Evolutionary conservation across 2,888 invertebrate species (phyloP).

Genomic region (Corbicula japonica): DNA sequence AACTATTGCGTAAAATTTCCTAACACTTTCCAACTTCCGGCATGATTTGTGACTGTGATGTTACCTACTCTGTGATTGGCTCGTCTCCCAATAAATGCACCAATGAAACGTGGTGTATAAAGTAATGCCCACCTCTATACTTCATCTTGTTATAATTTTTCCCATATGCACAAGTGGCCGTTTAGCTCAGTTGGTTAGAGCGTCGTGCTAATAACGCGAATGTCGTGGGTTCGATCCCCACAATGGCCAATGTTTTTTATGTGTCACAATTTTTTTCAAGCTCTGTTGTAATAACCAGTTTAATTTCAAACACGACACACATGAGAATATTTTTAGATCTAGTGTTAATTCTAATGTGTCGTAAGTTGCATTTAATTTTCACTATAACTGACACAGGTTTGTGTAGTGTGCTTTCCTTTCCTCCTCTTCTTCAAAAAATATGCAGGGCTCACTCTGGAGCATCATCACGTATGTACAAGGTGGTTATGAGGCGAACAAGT

Average conservation of each 20-base stretch:
- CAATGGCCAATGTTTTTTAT: constrained; percentile 39
- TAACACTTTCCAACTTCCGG: constrained; percentile 15
- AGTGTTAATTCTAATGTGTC: too few relatives aligned
- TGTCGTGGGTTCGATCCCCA: constrained; percentile 53
- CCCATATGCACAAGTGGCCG: constrained; percentile 30
- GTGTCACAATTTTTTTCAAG: too few relatives aligned
- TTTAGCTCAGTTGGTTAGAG: constrained; percentile 60
- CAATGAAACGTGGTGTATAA: constrained; percentile 22
- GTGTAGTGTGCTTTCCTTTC: too few relatives aligned
- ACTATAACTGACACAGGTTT: too few relatives aligned
- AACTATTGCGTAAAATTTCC: constrained; percentile 8
- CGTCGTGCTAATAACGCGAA: constrained; percentile 47
- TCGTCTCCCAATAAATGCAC: neutral
- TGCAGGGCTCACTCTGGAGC: too few relatives aligned
- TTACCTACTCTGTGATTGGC: constrained; percentile 5
- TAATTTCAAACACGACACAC: too few relatives aligned
- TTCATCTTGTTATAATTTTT: neutral
- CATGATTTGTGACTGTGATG: constrained; percentile 13
- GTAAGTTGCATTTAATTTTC: too few relatives aligned
- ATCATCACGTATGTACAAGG: too few relatives aligned
- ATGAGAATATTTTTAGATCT: too few relatives aligned
- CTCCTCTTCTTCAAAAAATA: too few relatives aligned
- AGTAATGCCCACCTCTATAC: neutral
- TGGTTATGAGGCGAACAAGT: too few relatives aligned
- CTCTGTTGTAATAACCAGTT: too few relatives aligned